Evolutionary conservation across 1,140 invertebrate genomes (phyloP).

Genomic region (Penaeus vannamei): DNA sequence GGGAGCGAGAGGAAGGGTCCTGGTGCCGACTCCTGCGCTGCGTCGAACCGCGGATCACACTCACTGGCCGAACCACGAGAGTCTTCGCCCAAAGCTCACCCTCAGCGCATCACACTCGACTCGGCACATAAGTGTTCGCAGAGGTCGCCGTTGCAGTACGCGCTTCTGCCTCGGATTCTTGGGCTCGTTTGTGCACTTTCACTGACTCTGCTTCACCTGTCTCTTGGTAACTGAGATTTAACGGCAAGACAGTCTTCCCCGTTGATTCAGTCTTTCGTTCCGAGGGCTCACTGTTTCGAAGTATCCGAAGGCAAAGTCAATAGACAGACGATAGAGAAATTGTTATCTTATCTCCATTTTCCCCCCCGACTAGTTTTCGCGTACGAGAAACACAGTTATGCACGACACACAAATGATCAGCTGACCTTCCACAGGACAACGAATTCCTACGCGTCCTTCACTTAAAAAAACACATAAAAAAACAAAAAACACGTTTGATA

Average conservation of each 20-base stretch:
- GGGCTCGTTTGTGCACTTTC: slow-evolving; percentile 1
- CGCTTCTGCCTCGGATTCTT: neutral
- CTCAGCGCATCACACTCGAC: neutral
- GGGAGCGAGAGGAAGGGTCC: neutral
- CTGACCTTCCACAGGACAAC: too few species aligned
- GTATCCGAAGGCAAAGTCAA: too few species aligned
- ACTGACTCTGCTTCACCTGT: neutral
- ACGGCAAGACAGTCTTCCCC: neutral
- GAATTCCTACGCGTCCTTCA: neutral
- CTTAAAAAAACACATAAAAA: neutral
- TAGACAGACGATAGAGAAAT: neutral
- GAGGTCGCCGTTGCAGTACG: neutral
- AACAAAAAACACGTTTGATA: neutral
- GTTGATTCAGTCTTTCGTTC: neutral
- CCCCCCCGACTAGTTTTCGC: too few species aligned
- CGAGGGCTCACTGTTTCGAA: neutral
- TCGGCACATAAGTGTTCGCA: neutral
- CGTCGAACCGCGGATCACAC: neutral
- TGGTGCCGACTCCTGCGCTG: neutral
- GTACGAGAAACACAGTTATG: too few species aligned
- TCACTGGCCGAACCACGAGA: slow-evolving; percentile 6
- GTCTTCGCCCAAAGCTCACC: neutral
- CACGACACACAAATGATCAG: too few species aligned
- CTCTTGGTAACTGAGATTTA: neutral
- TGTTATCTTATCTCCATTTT: slow-evolving; percentile 26